These are phyloP conservation scores for Blera fallax DNA, from an alignment of 2,888 invertebrate genomes.

Conservation along the genomic window DNA sequence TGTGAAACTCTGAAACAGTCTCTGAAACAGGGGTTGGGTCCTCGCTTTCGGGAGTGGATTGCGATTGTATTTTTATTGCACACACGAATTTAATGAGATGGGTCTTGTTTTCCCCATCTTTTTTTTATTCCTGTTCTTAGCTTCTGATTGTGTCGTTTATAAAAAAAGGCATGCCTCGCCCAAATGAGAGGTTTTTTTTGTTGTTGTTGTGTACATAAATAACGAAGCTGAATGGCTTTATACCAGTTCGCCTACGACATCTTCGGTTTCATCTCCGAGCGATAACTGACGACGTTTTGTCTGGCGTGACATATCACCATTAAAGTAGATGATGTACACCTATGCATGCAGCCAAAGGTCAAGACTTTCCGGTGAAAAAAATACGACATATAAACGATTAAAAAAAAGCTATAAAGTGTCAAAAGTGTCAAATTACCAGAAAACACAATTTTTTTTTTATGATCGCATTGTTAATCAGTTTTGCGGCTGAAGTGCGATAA, in stretches of 20 bases:
- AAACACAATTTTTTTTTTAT: not conserved
- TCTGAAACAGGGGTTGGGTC: slow-evolving; percentile 23
- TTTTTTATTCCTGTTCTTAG: not conserved
- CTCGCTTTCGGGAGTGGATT: slow-evolving; percentile 17
- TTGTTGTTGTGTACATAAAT: slow-evolving; percentile 34
- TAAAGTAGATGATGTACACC: not conserved
- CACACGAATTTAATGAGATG: slow-evolving; percentile 42
- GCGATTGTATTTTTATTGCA: not conserved
- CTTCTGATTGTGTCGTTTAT: slow-evolving; percentile 54
- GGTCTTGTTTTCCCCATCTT: not conserved
- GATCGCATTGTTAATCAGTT: not conserved
- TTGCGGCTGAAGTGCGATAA: slow-evolving; percentile 8
- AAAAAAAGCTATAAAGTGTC: not conserved
- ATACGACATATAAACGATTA: not conserved
- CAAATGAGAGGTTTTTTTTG: not conserved
- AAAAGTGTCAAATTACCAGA: not conserved
- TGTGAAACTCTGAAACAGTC: too few relatives aligned
- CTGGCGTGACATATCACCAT: slow-evolving; percentile 58
- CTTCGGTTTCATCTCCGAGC: slow-evolving; percentile 5
- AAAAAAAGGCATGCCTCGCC: slow-evolving; percentile 44
- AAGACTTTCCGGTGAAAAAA: slow-evolving; percentile 22
- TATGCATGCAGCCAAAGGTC: slow-evolving; percentile 29
- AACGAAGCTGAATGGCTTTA: slow-evolving; percentile 24
- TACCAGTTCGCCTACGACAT: slow-evolving; percentile 55
- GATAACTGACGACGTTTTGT: slow-evolving; percentile 62